Conservation (phyloP, 2,888 invertebrate genomes). For the Tetragonula carbonaria region DNA sequence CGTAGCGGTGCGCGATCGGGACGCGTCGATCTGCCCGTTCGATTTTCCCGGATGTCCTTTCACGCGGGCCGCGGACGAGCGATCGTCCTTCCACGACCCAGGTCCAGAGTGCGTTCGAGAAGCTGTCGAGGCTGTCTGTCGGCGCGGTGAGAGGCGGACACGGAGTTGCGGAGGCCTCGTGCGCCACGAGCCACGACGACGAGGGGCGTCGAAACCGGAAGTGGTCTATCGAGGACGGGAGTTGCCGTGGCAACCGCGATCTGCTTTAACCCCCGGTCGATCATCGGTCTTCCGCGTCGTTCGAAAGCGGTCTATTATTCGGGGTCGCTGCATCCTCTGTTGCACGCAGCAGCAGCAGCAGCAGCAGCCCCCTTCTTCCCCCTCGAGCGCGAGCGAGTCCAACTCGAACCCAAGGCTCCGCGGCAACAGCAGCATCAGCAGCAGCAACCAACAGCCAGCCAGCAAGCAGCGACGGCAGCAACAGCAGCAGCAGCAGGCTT, state of each 20-base stretch:
- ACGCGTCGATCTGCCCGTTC: conserved; percentile 59
- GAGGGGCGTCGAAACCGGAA: conserved; percentile 74
- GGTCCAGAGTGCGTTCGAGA: conserved; percentile 57
- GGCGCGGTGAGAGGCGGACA: conserved; percentile 58
- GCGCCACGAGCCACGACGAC: conserved; percentile 64
- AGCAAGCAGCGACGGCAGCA: no score
- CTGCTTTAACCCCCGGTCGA: conserved; percentile 75
- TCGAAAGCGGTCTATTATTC: conserved; percentile 77
- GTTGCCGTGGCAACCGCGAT: conserved; percentile 77
- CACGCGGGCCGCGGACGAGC: conserved; percentile 55
- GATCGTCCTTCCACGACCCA: conserved; percentile 64
- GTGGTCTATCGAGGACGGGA: conserved; percentile 75
- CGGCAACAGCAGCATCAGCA: neutral
- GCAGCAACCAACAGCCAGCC: no score
- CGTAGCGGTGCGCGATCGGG: conserved; percentile 9
- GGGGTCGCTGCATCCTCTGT: conserved; percentile 71
- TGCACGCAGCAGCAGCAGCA: conserved; percentile 10
- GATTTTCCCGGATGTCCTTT: conserved; percentile 70
- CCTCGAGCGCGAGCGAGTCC: conserved; percentile 33
- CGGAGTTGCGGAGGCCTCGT: conserved; percentile 49
- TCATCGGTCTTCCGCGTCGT: conserved; percentile 75
- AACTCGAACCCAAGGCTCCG: neutral
- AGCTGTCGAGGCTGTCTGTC: conserved; percentile 57
- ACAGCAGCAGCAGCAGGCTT: conserved; percentile 8
- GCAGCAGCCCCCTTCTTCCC: neutral